Evolutionary conservation across 2,888 invertebrate species (phyloP), one percentile per base, ranked within the genome.

Genomic region (Cyclophora albipunctata): DNA sequence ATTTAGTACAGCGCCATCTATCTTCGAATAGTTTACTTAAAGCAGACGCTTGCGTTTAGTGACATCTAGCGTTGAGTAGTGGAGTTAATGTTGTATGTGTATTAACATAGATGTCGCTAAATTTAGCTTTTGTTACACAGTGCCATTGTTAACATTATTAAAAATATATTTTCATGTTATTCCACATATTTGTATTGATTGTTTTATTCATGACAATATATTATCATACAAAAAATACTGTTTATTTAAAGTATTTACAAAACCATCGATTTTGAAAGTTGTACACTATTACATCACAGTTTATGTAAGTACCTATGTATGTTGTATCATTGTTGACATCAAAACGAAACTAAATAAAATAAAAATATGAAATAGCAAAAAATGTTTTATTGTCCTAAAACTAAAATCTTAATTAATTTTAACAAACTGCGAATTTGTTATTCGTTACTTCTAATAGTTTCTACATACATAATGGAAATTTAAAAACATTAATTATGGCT

Each of bases 291-390:
- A 47, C 57, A 68, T 64, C 64, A 67, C 67, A 67, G 59, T 42
- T n/a, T 42, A 20, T 43, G 46, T 42, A 20, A 20, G 20, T 20
- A 20, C 20, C 20, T 20, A 20, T 20, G 20, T 20, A 20, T 20
- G 20, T 65, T 69, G 68, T 71, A 66, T 63, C 69, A 73, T 77
- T 82, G 76, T 80, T 80, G 75, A 82, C 72, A 71, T 74, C 70
- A 75, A 78, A 78, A 77, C 74, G 74, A 81, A 76, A 74, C 74
- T 74, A 73, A 78, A 75, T 78, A 72, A 83, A 20, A 78, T 75
- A 73, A 76, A 78, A 78, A 66, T 60, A 69, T 71, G 69, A 80
- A 79, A 76, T 74, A 75, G 73, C 66, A 62, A 66, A 70, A 53
- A 68, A 65, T 64, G 69, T 82, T 83, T 83, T 79, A 81, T 78